Percentiles rank a stretch among this genome's conserved stretches.
These are phyloP conservation scores for Grallaria varia DNA, from an alignment of 2,113 vertebrate species.

Conservation along the genomic window DNA sequence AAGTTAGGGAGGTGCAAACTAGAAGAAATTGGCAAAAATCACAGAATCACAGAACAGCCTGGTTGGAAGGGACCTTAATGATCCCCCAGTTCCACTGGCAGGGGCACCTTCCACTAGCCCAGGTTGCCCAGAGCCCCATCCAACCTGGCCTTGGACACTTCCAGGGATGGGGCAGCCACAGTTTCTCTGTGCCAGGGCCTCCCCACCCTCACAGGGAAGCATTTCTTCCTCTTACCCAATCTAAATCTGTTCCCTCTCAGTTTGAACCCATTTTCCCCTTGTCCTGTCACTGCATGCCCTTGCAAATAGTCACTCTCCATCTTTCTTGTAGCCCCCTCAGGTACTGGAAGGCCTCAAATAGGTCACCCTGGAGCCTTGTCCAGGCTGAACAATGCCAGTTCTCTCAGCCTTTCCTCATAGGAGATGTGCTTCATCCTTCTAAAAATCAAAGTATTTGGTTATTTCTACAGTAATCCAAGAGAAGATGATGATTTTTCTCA, in stretches of 20 bases:
- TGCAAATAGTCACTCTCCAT: background rate
- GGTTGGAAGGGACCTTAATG: background rate
- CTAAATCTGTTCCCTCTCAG: background rate
- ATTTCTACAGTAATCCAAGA: background rate
- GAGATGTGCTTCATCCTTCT: background rate
- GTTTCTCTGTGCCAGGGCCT: background rate
- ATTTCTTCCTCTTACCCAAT: background rate
- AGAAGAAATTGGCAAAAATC: background rate
- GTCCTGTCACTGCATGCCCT: background rate
- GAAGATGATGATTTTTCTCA: background rate
- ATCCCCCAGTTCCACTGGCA: accelerated
- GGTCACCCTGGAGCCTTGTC: background rate
- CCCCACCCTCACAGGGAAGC: accelerated
- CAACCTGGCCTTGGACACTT: background rate
- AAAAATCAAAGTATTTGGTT: background rate
- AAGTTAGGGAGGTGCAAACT: background rate
- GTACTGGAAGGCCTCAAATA: background rate
- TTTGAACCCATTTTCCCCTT: background rate
- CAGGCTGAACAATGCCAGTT: background rate
- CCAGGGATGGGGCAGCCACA: background rate
- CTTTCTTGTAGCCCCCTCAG: background rate
- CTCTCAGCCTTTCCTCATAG: background rate
- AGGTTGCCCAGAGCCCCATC: background rate
- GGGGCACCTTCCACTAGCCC: background rate
- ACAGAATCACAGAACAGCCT: accelerated